Evolutionary conservation across 2,888 invertebrate genomes (phyloP).

Genomic region (Cryptophagus acutangulus): DNA sequence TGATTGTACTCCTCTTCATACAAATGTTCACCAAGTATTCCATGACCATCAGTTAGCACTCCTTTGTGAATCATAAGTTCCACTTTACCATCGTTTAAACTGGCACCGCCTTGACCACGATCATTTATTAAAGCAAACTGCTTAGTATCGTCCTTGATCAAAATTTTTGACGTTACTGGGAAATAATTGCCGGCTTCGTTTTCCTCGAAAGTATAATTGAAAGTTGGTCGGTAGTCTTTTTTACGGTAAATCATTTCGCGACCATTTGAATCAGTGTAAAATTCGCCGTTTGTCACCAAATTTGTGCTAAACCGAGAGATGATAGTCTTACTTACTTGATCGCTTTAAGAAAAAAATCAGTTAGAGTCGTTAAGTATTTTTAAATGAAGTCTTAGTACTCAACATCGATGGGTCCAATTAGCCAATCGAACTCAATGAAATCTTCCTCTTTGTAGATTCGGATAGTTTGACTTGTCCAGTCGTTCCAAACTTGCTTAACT

Average conservation of each 20-base stretch:
- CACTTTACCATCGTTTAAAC: slow-evolving; percentile 55
- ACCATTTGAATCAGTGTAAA: slow-evolving; percentile 92
- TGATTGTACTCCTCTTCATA: slow-evolving; percentile 69
- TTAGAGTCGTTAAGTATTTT: too few relatives aligned
- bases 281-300: slow-evolving; percentile 58
- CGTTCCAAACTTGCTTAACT: slow-evolving; percentile 58
- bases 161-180: slow-evolving; percentile 63
- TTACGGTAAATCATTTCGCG: slow-evolving; percentile 71
- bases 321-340: slow-evolving; percentile 72
- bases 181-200: slow-evolving; percentile 64
- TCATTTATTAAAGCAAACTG: slow-evolving; percentile 55
- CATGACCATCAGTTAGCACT: slow-evolving; percentile 64
- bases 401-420: slow-evolving; percentile 68
- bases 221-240: slow-evolving; percentile 67
- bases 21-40: slow-evolving; percentile 85
- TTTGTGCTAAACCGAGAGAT: slow-evolving; percentile 64
- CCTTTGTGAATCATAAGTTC: slow-evolving; percentile 59
- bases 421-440: slow-evolving; percentile 64
- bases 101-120: slow-evolving; percentile 58
- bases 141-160: slow-evolving; percentile 46
- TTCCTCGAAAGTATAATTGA: slow-evolving; percentile 56
- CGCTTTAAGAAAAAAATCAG: too few relatives aligned
- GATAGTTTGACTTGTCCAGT: slow-evolving; percentile 67
- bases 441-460: slow-evolving; percentile 57
- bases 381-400: too few relatives aligned